Conservation (phyloP, 2,888 invertebrate genomes). For the Globia sparganii region DNA sequence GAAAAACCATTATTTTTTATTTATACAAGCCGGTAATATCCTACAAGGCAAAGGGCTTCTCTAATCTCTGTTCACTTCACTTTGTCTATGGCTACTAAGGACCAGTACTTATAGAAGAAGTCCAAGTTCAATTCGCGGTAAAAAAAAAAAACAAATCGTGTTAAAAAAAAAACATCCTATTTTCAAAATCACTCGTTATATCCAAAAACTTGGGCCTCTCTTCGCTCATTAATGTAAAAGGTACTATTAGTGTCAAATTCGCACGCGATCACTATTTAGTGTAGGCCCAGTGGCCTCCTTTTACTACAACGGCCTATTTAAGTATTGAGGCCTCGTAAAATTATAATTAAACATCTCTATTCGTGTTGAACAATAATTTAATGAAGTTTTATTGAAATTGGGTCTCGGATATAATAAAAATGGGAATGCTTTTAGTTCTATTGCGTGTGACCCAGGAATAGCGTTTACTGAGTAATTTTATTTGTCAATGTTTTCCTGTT, state of each 20-base stretch:
- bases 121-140: background rate
- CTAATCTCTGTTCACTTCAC: background rate
- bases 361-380: slow-evolving; percentile 53
- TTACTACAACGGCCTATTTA: slow-evolving; percentile 55
- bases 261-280: slow-evolving; percentile 67
- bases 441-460: slow-evolving; percentile 39
- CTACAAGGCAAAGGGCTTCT: background rate
- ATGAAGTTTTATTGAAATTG: slow-evolving; percentile 47
- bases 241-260: slow-evolving; percentile 49
- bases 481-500: slow-evolving; percentile 52
- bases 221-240: slow-evolving; percentile 60
- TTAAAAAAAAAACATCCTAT: background rate
- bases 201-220: slow-evolving; percentile 23
- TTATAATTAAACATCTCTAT: slow-evolving; percentile 56
- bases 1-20: background rate
- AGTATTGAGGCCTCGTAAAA: slow-evolving; percentile 58
- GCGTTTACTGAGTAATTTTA: slow-evolving; percentile 41
- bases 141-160: background rate
- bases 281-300: slow-evolving; percentile 58
- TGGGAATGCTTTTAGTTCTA: slow-evolving; percentile 54
- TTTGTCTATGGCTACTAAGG: background rate
- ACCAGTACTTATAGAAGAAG: background rate
- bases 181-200: slow-evolving; percentile 33
- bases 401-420: slow-evolving; percentile 56
- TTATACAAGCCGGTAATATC: background rate